Evolutionary conservation across 2,888 invertebrate species (phyloP).

Genomic region (Lochmaea crataegi): DNA sequence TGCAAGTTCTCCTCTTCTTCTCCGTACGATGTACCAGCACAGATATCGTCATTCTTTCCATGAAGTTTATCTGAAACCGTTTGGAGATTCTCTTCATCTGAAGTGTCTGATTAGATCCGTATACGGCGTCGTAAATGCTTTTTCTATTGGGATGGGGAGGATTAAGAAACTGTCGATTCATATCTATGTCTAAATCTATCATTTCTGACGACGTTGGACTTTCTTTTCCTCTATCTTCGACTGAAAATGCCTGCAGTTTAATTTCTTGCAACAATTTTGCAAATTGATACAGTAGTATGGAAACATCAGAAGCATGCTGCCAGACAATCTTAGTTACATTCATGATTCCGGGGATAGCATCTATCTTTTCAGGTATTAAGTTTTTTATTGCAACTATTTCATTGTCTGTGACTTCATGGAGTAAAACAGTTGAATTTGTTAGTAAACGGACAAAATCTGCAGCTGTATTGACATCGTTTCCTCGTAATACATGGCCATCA

Average conservation of each 20-base stretch:
- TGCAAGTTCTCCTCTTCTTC: conserved; percentile 26
- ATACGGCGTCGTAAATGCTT: conserved; percentile 21
- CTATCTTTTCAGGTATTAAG: background rate
- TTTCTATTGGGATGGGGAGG: too few species aligned
- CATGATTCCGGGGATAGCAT: conserved; percentile 25
- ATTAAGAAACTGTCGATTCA: too few species aligned
- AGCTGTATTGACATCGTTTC: background rate
- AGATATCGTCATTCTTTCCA: background rate
- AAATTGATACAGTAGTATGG: conserved; percentile 8
- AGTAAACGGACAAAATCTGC: conserved; percentile 26
- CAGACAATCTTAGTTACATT: conserved; percentile 15
- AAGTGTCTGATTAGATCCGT: conserved; percentile 16
- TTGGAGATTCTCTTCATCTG: conserved; percentile 21
- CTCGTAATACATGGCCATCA: conserved; percentile 40
- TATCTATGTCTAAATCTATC: background rate
- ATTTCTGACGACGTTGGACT: background rate
- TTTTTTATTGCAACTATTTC: conserved; percentile 2
- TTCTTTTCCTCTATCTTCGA: background rate
- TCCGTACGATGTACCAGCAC: conserved; percentile 22
- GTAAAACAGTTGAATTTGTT: conserved; percentile 6
- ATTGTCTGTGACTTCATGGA: conserved; percentile 14
- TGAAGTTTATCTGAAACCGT: conserved; percentile 3
- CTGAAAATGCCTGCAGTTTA: background rate
- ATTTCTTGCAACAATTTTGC: conserved; percentile 1
- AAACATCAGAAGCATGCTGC: conserved; percentile 4